A percentile compares a stretch with the other conserved stretches of the same genome.
phyloP scores from a whole-genome alignment of 2,113 vertebrate genomes.

The Atherinomorus stipes region DNA sequence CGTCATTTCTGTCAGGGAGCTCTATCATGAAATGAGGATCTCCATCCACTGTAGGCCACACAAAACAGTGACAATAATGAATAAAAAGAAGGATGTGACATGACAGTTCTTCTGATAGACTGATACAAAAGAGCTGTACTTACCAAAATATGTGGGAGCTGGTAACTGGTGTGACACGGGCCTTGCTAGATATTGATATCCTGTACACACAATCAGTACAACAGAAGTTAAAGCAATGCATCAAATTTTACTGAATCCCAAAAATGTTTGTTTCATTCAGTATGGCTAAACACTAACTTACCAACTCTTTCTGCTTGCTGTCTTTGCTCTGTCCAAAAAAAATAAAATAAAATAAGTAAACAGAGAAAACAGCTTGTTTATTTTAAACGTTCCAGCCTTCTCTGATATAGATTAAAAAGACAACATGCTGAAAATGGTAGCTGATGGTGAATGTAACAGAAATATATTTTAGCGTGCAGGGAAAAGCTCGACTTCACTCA shows the following conservation, averaged over 20 bases:
- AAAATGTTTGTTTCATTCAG: background rate
- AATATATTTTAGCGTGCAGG: background rate
- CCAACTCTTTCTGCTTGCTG: constrained; percentile 37
- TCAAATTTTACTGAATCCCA: background rate
- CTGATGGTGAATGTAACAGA: background rate
- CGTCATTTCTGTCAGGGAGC: constrained; percentile 85
- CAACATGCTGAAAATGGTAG: background rate
- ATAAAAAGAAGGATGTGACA: background rate
- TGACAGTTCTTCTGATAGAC: background rate
- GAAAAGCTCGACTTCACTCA: background rate
- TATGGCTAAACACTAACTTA: constrained; percentile 17
- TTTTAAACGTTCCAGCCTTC: background rate
- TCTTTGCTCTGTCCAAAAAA: constrained; percentile 68
- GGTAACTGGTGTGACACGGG: background rate
- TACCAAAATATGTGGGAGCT: constrained; percentile 58
- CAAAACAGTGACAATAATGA: background rate
- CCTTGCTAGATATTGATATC: rapidly evolving
- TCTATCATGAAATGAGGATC: constrained; percentile 96
- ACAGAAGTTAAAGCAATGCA: background rate
- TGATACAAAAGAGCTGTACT: background rate
- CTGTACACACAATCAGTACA: background rate
- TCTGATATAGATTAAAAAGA: background rate
- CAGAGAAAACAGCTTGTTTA: background rate
- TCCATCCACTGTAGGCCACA: constrained; percentile 88
- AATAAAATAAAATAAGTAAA: too few relatives aligned